Evolutionary conservation across 2,888 invertebrate species (phyloP).

Genomic region (Noctua fimbriata): DNA sequence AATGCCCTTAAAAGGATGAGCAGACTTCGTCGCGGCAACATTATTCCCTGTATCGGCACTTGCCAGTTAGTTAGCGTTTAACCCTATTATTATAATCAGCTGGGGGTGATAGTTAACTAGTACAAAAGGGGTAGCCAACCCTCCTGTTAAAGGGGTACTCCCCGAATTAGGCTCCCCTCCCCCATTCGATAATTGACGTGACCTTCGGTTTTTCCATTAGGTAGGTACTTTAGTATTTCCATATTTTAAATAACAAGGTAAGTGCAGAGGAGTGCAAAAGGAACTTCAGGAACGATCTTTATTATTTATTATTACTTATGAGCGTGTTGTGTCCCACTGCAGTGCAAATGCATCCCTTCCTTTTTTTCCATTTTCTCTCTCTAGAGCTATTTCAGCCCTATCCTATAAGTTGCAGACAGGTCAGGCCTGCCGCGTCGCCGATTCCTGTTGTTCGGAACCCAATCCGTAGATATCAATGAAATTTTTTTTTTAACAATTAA

Average conservation of each 20-base stretch:
- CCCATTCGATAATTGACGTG: conserved; percentile 25
- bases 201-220: conserved; percentile 24
- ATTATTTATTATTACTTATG: no score
- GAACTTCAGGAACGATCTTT: neutral
- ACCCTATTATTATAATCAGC: conserved; percentile 50
- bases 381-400: no score
- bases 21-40: neutral
- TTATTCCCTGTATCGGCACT: conserved; percentile 19
- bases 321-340: no score
- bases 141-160: conserved; percentile 34
- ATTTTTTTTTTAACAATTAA: neutral
- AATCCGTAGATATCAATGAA: no score
- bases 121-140: conserved; percentile 33
- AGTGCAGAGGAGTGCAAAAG: neutral
- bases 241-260: conserved; percentile 1
- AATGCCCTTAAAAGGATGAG: no score
- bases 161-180: conserved; percentile 34
- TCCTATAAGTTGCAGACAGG: no score
- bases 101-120: conserved; percentile 38
- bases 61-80: conserved; percentile 24
- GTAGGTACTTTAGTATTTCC: neutral
- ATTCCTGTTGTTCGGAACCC: no score
- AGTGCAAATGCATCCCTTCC: no score
- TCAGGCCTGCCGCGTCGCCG: no score
- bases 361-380: no score